Conservation (phyloP, 2,888 invertebrate genomes). For the Tiphia femorata region DNA sequence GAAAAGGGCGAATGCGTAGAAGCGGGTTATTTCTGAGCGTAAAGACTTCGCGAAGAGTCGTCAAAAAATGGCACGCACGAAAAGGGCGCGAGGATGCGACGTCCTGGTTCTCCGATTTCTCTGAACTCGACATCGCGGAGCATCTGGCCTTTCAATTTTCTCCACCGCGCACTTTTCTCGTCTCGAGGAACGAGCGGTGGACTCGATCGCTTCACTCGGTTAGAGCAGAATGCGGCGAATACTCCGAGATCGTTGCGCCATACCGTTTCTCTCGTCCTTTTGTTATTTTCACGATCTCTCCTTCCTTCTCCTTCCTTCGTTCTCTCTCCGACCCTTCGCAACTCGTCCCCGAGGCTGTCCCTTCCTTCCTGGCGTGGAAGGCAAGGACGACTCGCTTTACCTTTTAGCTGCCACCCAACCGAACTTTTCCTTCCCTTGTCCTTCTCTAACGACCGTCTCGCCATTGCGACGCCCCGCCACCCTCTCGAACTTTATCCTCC, state of each 20-base stretch:
- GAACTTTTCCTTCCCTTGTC: background rate
- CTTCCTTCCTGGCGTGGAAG: no score
- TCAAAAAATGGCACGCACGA: no score
- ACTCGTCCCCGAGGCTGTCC: background rate
- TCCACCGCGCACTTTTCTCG: background rate
- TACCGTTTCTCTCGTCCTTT: background rate
- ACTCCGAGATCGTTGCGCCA: no score
- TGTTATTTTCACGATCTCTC: background rate
- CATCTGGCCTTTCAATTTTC: conserved; percentile 4
- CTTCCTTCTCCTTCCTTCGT: background rate
- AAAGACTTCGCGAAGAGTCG: no score
- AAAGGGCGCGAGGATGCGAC: no score
- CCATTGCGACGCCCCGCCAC: no score
- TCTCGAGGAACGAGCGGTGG: background rate
- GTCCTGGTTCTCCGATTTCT: conserved; percentile 2
- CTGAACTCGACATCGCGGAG: background rate
- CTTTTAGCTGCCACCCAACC: no score
- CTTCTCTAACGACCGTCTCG: background rate
- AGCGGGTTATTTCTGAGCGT: no score
- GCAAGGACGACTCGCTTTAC: no score
- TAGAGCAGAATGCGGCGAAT: background rate
- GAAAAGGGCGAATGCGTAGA: no score
- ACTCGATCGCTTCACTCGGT: background rate
- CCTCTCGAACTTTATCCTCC: no score
- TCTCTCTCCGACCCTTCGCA: background rate